Conservation (phyloP, 2,797 vertebrate genomes). For the Cheirogaleus major region DNA sequence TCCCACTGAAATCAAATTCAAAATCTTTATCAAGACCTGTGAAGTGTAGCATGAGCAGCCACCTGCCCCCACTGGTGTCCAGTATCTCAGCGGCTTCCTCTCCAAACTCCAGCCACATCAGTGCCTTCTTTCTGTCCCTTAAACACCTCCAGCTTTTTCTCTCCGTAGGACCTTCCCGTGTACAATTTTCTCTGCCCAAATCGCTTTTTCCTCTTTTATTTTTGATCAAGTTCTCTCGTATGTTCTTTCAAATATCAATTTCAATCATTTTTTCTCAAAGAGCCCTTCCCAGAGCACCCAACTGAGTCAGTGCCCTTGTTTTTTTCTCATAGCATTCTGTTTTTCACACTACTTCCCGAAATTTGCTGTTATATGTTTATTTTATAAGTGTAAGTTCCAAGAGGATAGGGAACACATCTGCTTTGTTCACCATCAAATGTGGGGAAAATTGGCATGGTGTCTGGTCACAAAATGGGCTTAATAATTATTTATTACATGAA, state of each 20-base stretch:
- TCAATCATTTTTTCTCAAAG: not conserved
- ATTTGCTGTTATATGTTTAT: not conserved
- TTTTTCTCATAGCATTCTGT: not conserved
- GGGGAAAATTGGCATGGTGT: not conserved
- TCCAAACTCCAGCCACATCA: not conserved
- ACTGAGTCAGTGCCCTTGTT: not conserved
- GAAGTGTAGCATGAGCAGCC: not conserved
- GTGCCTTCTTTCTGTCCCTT: not conserved
- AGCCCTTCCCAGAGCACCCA: not conserved
- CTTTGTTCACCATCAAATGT: not conserved
- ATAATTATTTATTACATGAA: not conserved
- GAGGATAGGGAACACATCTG: not conserved
- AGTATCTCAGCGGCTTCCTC: not conserved
- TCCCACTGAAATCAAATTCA: not conserved
- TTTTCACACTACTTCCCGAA: not conserved
- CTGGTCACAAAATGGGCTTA: not conserved
- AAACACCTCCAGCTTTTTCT: not conserved
- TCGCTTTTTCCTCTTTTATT: not conserved
- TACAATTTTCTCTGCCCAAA: not conserved
- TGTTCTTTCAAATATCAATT: not conserved
- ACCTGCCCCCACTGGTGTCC: not conserved
- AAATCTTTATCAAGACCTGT: not conserved
- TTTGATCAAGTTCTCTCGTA: not conserved
- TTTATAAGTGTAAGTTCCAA: not conserved
- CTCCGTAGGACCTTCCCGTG: not conserved